phyloP scores from a whole-genome alignment of 2,797 vertebrate genomes.

The Gymnoscopelus microlampas region DNA sequence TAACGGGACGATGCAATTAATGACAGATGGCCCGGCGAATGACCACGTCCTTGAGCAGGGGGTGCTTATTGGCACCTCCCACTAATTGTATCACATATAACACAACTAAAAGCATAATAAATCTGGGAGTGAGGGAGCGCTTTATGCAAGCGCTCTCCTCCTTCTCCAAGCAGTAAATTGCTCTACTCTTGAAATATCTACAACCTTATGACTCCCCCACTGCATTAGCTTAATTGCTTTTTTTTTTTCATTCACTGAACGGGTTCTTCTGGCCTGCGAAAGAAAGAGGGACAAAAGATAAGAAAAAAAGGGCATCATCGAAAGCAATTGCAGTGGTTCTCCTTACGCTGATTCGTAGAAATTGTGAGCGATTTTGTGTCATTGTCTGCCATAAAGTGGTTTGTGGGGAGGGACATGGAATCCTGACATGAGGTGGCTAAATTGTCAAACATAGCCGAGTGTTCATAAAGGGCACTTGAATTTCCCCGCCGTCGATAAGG shows the following conservation, averaged over 20 bases:
- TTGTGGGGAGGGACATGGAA: conserved; percentile 44
- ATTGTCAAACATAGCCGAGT: conserved; percentile 40
- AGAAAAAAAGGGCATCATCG: conserved; percentile 21
- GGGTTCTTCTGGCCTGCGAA: conserved; percentile 55
- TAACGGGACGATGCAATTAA: conserved; percentile 92
- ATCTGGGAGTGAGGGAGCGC: conserved; percentile 88
- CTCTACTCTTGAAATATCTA: conserved; percentile 95
- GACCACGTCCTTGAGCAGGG: conserved; percentile 92
- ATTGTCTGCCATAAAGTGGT: conserved; percentile 39
- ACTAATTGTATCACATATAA: conserved; percentile 97
- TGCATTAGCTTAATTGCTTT: conserved; percentile 98
- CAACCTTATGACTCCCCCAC: conserved; percentile 93
- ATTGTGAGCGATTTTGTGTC: conserved; percentile 51
- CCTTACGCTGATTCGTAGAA: conserved; percentile 21
- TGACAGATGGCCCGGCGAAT: conserved; percentile 90
- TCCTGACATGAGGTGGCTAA: conserved; percentile 37
- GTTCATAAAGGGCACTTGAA: conserved; percentile 42
- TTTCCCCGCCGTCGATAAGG: conserved; percentile 19
- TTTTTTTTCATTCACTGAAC: conserved; percentile 79
- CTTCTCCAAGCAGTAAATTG: conserved; percentile 94
- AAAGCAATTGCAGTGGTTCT: neutral
- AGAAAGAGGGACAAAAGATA: neutral
- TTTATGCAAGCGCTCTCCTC: conserved; percentile 91
- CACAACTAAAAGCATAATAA: conserved; percentile 99
- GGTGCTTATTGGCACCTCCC: conserved; percentile 90